Evolutionary conservation across 2,113 vertebrate genomes (phyloP), one percentile per base, ranked within the genome.

Genomic region (Axis porcinus): DNA sequence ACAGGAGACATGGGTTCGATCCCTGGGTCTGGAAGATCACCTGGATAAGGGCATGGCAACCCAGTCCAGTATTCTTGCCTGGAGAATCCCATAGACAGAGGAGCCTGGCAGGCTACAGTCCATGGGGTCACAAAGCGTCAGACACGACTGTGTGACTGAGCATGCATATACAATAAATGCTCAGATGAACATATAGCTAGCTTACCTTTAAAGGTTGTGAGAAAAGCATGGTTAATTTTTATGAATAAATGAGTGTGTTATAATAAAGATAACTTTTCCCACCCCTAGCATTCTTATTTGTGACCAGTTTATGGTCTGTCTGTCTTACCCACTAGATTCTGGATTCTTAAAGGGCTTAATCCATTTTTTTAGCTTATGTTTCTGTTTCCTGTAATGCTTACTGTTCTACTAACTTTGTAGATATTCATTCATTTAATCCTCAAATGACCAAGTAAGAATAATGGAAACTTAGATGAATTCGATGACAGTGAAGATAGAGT

Each of bases 361-460:
- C 19, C 9, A 64, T 84, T 40, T 95, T 95, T 79, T 86, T 82
- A 82, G 54, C 78, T 90, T 87, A 86, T 88, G 14, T 55, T n/a
- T 83, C 85, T 82, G 15, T 82, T 87, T 95, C 28, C 30, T 82
- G 11, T 82, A 88, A 95, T 64, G 47, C 47, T 28, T 30, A 60
- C 14, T 94, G 2, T 76, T 93, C 28, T 79, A 67, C 87, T 47
- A 30, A 90, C 45, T 84, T 85, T 40, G 82, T 30, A 76, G 81
- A 16, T 76, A 58, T 94, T 92, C 70, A 85, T 76, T 86, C 27
- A 92, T 82, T 95, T 94, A 86, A 82, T 95, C 60, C 30, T 92
- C 21, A 45, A 90, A 74, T 93, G 11, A 64, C 52, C 52, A 88
- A 94, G 30, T 11, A 21, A 74, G 30, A 84, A 85, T 45, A 8